Evolutionary conservation across 2,113 vertebrate genomes (phyloP).

Genomic region (Hipposideros armiger): DNA sequence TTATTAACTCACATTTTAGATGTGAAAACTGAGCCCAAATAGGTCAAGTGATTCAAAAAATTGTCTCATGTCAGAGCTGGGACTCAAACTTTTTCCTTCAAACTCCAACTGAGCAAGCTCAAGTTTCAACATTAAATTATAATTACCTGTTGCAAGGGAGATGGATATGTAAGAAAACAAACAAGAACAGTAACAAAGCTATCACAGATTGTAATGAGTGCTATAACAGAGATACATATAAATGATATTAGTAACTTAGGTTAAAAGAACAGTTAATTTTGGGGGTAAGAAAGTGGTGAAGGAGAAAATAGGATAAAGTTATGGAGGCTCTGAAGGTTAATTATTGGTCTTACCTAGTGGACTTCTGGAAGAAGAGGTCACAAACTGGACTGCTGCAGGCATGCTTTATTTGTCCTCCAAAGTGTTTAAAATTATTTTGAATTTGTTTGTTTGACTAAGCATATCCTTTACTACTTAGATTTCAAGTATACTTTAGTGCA

Average conservation of each 20-base stretch:
- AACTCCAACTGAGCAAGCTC: not conserved
- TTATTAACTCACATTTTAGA: not conserved
- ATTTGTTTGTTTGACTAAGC: not conserved
- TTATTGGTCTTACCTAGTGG: not conserved
- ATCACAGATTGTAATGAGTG: not conserved
- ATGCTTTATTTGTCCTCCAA: not conserved
- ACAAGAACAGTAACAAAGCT: not conserved
- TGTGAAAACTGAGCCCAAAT: not conserved
- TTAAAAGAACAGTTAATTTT: not conserved
- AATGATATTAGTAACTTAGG: not conserved
- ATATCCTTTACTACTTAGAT: not conserved
- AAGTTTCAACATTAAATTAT: not conserved
- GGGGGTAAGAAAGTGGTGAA: not conserved
- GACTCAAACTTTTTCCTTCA: not conserved
- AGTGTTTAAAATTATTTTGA: slow-evolving; percentile 1
- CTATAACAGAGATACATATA: not conserved
- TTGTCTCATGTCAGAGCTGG: not conserved
- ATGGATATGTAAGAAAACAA: not conserved
- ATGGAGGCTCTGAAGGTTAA: not conserved
- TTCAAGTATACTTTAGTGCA: not conserved
- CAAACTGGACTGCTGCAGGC: not conserved
- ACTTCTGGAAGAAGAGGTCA: not conserved
- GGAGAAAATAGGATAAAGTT: not conserved
- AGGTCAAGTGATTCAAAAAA: not conserved
- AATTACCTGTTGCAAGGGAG: not conserved